Conservation (phyloP, 2,797 vertebrate genomes). For the Discoglossus pictus region DNA sequence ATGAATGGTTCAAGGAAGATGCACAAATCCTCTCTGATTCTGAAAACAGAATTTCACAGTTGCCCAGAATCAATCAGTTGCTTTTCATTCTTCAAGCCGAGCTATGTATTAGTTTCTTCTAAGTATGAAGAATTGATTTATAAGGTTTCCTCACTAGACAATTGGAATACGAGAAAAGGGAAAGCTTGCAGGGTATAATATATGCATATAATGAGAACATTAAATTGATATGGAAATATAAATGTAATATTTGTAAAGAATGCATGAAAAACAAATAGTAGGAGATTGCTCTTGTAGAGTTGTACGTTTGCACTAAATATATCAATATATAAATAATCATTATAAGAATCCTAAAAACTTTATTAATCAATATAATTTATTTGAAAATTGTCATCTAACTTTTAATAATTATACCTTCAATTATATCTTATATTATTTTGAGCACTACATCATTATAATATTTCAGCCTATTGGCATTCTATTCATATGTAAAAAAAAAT, state of each 20-base stretch:
- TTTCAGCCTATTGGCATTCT: no score
- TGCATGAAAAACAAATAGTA: not conserved
- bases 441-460: no score
- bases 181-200: slow-evolving; percentile 36
- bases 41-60: slow-evolving; percentile 61
- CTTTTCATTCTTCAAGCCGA: slow-evolving; percentile 60
- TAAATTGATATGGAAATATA: slow-evolving; percentile 11
- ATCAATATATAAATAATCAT: no score
- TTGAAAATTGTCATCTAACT: no score
- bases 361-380: no score
- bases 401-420: no score
- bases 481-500: no score
- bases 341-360: no score
- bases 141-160: slow-evolving; percentile 53
- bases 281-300: no score
- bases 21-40: slow-evolving; percentile 20
- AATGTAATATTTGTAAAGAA: slow-evolving; percentile 8
- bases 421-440: no score
- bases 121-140: slow-evolving; percentile 65
- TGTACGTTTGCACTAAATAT: no score
- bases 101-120: slow-evolving; percentile 58
- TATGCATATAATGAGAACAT: slow-evolving; percentile 41
- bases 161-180: slow-evolving; percentile 43
- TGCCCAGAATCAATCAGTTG: slow-evolving; percentile 54
- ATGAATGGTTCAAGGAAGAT: slow-evolving; percentile 17